Evolutionary conservation across 2,797 vertebrate genomes (phyloP), one percentile per base, ranked within the genome.

Genomic region (Rachycentron canadum): DNA sequence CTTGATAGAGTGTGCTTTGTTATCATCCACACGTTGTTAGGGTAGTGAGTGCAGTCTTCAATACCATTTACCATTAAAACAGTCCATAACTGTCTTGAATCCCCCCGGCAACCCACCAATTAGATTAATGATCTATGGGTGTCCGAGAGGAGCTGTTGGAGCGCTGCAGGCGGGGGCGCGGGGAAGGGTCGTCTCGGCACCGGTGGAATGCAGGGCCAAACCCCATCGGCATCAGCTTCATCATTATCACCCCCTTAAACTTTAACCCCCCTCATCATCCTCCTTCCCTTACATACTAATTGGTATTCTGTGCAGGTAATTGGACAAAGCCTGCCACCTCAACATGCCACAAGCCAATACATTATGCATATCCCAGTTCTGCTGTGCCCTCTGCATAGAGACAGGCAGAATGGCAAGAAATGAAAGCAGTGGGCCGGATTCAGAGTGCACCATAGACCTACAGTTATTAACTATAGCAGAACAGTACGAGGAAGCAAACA

Each of bases 221-320:
- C 83, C 92, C 91, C 88, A 84, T 81, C 64, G 82, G 89, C 88
- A 86, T 88, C 83, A 76, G 90, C 91, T 94, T 89, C 91, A 94
- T 95, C 93, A 94, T 93, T 93, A 94, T 92, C 93, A 89, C 92
- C 89, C 92, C 86, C 83, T 93, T 94, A 94, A 94, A 94, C 93
- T 92, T 91, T 94, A 86, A 92, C 93, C 91, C 32, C n/a, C 88
- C 89, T 91, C 91, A 88, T 93, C 92, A 90, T 92, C 90, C 89
- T 88, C 86, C 82, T 84, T 88, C 82, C 76, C 84, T 89, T 82
- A 88, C 92, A 93, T 89, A 78, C 91, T 95, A 94, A 95, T 95
- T 94, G 92, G 88, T 86, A 86, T 89, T 87, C 80, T 68, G 84
- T 40, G 76, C 82, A 90, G 87, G 90, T 95, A 94, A 94, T 91